Conservation (phyloP, 1,140 invertebrate species). For the Zaprionus ghesquierei region DNA sequence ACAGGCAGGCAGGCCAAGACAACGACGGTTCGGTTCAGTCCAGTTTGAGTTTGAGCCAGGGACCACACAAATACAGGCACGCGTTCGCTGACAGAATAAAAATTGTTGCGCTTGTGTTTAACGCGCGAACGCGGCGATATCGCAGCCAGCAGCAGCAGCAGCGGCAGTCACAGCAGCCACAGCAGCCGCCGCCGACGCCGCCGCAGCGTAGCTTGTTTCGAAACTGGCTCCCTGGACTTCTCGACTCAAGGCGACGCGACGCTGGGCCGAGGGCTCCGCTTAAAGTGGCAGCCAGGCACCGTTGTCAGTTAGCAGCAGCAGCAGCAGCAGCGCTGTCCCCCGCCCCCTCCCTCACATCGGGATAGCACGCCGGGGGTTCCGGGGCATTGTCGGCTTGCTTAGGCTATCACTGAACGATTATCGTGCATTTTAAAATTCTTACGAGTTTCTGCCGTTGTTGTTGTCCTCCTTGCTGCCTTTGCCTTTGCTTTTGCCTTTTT, state of each 20-base stretch:
- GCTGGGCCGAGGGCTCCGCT: constrained; percentile 45
- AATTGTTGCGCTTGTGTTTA: constrained; percentile 83
- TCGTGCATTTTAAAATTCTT: constrained; percentile 83
- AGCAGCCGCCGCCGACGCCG: no score
- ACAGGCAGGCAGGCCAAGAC: constrained; percentile 22
- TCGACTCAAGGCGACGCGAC: constrained; percentile 12
- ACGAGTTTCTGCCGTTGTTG: constrained; percentile 73
- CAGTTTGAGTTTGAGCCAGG: constrained; percentile 73
- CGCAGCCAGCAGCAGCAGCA: constrained; percentile 44
- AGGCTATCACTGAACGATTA: constrained; percentile 82
- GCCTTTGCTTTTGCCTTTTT: constrained; percentile 26
- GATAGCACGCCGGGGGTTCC: constrained; percentile 9
- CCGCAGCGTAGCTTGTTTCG: constrained; percentile 66
- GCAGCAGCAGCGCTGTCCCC: not conserved
- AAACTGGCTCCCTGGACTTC: constrained; percentile 70
- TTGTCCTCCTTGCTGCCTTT: constrained; percentile 24
- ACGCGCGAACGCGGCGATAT: constrained; percentile 82
- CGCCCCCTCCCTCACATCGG: no score
- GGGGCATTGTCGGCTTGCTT: constrained; percentile 78
- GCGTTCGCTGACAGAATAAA: constrained; percentile 83
- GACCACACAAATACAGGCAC: constrained; percentile 83
- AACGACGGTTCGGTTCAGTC: constrained; percentile 28
- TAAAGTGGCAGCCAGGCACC: constrained; percentile 62
- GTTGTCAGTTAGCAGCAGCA: constrained; percentile 33
- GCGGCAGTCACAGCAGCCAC: constrained; percentile 24